Evolutionary conservation across 37 sponge, comb jelly and placozoan species (phyloP), one percentile per base, ranked within the genome.

Genomic region (Chondrilla cf. caribensis): DNA sequence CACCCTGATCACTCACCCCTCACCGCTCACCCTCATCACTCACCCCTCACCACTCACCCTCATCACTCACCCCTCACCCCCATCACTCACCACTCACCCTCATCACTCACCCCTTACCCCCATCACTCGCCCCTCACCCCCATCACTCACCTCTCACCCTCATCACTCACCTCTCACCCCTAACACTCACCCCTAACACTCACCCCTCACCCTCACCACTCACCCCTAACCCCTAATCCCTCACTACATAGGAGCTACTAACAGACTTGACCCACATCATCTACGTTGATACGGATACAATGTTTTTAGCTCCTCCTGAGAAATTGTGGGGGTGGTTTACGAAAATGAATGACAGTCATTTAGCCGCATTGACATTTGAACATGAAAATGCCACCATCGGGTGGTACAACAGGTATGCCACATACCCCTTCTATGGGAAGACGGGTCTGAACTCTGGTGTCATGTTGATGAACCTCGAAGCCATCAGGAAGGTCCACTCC

Each of bases 201-300:
- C n/a, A n/a, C n/a, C n/a, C n/a, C n/a, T n/a, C n/a, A n/a, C n/a
- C n/a, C n/a, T n/a, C n/a, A n/a, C n/a, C n/a, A n/a, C n/a, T n/a
- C n/a, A n/a, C n/a, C n/a, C n/a, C n/a, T n/a, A n/a, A n/a, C n/a
- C n/a, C n/a, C n/a, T n/a, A n/a, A n/a, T n/a, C n/a, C n/a, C n/a
- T n/a, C n/a, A n/a, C n/a, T n/a, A n/a, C n/a, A n/a, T 47, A 47
- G 51, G 51, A 47, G 11, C 47, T 81, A 22, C 81, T 81, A 1
- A 24, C 19, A 28, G 54, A 85, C 29, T 11, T 80, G 35, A 79
- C 38, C 1, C 55, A 82, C 4, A 7, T 85, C 1, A 82, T 85
- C 9, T 85, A 85, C 19, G 32, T 85, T 25, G 86, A 85, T 40
- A 85, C 86, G 15, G 86, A 85, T 64, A 85, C 75, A 26, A 58